A percentile compares a stretch with the other conserved stretches of the same genome.
Conservation (phyloP, 1,140 invertebrate species). For the Cecropterus lyciades region DNA sequence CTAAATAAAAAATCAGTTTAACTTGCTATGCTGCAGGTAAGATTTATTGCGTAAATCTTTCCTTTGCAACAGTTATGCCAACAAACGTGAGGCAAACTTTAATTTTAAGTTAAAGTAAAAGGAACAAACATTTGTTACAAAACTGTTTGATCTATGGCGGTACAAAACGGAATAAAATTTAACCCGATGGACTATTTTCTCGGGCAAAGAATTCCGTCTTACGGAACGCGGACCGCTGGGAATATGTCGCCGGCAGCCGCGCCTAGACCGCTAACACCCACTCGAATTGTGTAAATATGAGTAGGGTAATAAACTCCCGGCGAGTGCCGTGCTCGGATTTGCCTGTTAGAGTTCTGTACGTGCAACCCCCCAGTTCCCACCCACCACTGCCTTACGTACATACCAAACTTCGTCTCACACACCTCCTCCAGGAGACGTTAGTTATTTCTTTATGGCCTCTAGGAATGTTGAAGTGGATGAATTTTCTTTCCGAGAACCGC, state of each 20-base stretch:
- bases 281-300: slow-evolving; percentile 79
- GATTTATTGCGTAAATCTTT: slow-evolving; percentile 11
- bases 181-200: slow-evolving; percentile 42
- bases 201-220: slow-evolving; percentile 41
- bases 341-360: slow-evolving; percentile 69
- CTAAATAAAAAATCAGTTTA: neutral
- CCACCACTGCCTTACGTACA: slow-evolving; percentile 49
- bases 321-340: slow-evolving; percentile 69
- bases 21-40: neutral
- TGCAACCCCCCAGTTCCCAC: slow-evolving; percentile 56
- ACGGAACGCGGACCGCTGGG: slow-evolving; percentile 48
- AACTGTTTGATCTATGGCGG: slow-evolving; percentile 37
- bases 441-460: slow-evolving; percentile 55
- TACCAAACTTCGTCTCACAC: slow-evolving; percentile 63
- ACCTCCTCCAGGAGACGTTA: slow-evolving; percentile 54
- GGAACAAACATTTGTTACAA: slow-evolving; percentile 14
- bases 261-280: slow-evolving; percentile 68
- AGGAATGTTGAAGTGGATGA: slow-evolving; percentile 47
- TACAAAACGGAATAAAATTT: slow-evolving; percentile 40
- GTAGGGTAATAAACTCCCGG: slow-evolving; percentile 76
- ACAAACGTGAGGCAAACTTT: slow-evolving; percentile 5
- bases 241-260: slow-evolving; percentile 53
- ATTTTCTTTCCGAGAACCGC: slow-evolving; percentile 38
- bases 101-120: slow-evolving; percentile 1
- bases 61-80: neutral